A percentile compares a stretch with the other conserved stretches of the same genome.
phyloP scores from a whole-genome alignment of 1,140 invertebrate genomes.

The Drosophila fuyamai region DNA sequence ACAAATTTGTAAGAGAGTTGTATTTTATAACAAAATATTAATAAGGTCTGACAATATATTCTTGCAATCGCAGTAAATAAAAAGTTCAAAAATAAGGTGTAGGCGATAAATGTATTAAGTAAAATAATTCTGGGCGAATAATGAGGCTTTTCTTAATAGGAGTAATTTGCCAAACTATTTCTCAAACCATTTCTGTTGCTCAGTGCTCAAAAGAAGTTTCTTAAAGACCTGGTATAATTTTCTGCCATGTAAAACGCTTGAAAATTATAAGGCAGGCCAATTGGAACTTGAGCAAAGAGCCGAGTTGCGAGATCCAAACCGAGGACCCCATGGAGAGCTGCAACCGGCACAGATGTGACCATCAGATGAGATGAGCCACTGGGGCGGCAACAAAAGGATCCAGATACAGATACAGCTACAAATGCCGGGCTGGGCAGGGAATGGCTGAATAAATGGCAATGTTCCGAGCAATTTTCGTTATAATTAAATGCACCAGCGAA shows the following conservation, averaged over 20 bases:
- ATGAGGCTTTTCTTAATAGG: neutral
- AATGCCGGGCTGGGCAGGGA: neutral
- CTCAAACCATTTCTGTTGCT: slow-evolving; percentile 2
- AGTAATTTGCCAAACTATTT: slow-evolving; percentile 20
- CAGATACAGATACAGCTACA: slow-evolving; percentile 19
- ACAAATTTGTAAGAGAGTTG: too few species aligned
- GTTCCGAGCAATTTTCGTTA: slow-evolving; percentile 71
- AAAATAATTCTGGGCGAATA: too few species aligned
- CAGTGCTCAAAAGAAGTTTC: slow-evolving; percentile 18
- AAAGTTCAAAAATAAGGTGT: neutral
- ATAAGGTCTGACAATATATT: too few species aligned
- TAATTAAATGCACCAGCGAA: slow-evolving; percentile 73
- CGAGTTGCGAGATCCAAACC: slow-evolving; percentile 3
- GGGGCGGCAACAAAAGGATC: slow-evolving; percentile 32
- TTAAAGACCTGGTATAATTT: slow-evolving; percentile 41
- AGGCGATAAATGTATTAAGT: too few species aligned
- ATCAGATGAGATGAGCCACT: slow-evolving; percentile 29
- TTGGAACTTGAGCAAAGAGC: slow-evolving; percentile 46
- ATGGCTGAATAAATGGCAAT: slow-evolving; percentile 33
- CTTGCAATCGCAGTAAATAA: too few species aligned
- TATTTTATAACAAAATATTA: too few species aligned
- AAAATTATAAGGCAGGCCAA: slow-evolving; percentile 69
- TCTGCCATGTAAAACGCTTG: slow-evolving; percentile 60
- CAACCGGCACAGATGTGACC: slow-evolving; percentile 45
- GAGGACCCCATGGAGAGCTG: slow-evolving; percentile 41